Conservation (phyloP, 2,888 invertebrate species). For the Lymantria dispar region DNA sequence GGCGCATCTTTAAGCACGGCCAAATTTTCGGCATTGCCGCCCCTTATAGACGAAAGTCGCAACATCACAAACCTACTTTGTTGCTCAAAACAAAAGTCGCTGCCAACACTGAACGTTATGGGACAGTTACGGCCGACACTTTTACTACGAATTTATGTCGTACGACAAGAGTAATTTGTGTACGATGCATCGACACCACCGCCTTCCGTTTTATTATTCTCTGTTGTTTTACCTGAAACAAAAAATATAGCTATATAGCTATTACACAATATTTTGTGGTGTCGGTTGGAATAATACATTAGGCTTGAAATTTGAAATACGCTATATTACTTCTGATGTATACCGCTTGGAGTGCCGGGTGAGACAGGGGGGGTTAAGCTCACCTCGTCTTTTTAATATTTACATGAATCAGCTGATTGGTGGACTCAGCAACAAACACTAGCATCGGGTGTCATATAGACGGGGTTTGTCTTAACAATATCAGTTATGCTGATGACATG, state of each 20-base stretch:
- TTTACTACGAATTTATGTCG: slow-evolving; percentile 40
- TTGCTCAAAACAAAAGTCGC: slow-evolving; percentile 45
- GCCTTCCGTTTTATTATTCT: slow-evolving; percentile 24
- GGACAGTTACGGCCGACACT: slow-evolving; percentile 39
- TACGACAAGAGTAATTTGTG: slow-evolving; percentile 33
- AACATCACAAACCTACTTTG: slow-evolving; percentile 70
- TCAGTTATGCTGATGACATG: too few species aligned
- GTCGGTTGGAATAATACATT: too few species aligned
- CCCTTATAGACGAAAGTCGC: slow-evolving; percentile 53
- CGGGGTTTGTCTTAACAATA: too few species aligned
- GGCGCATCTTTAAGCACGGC: slow-evolving; percentile 63
- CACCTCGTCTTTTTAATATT: too few species aligned
- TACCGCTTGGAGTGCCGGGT: too few species aligned
- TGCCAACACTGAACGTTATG: slow-evolving; percentile 43
- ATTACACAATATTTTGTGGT: too few species aligned
- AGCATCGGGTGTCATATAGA: too few species aligned
- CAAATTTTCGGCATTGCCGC: slow-evolving; percentile 62
- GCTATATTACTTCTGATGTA: too few species aligned
- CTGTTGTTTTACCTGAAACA: slow-evolving; percentile 47
- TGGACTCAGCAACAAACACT: too few species aligned
- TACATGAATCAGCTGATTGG: too few species aligned
- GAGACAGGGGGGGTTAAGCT: too few species aligned
- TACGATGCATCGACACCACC: slow-evolving; percentile 39
- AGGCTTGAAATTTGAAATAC: too few species aligned
- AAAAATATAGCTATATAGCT: slow-evolving; percentile 9